Evolutionary conservation across 2,797 vertebrate genomes (phyloP).

Genomic region (Brachyalestes nurse): DNA sequence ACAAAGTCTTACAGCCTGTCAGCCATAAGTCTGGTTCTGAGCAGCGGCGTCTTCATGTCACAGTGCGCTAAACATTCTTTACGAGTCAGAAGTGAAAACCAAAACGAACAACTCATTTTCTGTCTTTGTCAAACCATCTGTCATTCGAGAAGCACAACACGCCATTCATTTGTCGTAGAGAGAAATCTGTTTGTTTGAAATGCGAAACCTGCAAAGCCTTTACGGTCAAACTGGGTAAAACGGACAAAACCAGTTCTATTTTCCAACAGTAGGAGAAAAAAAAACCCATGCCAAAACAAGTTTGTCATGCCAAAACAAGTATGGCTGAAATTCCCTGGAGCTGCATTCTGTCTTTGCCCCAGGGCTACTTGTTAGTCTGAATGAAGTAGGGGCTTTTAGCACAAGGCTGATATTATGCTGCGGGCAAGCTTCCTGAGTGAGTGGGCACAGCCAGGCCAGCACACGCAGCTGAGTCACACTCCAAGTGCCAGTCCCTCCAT

Average conservation of each 20-base stretch:
- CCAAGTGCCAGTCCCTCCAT: constrained; percentile 69
- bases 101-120: background rate
- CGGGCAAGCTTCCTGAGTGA: constrained; percentile 51
- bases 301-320: constrained; percentile 83
- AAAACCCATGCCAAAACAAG: constrained; percentile 69
- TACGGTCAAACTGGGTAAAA: constrained; percentile 32
- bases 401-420: constrained; percentile 64
- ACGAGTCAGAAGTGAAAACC: constrained; percentile 28
- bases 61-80: constrained; percentile 40
- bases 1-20: constrained; percentile 38
- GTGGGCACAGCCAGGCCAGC: constrained; percentile 63
- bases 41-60: constrained; percentile 10
- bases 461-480: constrained; percentile 77
- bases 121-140: constrained; percentile 27
- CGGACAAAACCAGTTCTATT: constrained; percentile 72
- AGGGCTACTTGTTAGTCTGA: constrained; percentile 74
- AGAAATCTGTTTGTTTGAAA: constrained; percentile 30
- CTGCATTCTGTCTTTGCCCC: constrained; percentile 73
- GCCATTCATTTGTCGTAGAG: background rate
- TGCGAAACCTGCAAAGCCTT: constrained; percentile 35
- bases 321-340: constrained; percentile 79
- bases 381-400: constrained; percentile 72
- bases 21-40: constrained; percentile 18
- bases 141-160: constrained; percentile 6
- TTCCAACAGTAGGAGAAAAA: constrained; percentile 23